A percentile compares a stretch with the other conserved stretches of the same genome.
These are phyloP conservation scores for Alloplasta piceator DNA, from an alignment of 2,888 invertebrate species.

Conservation along the genomic window DNA sequence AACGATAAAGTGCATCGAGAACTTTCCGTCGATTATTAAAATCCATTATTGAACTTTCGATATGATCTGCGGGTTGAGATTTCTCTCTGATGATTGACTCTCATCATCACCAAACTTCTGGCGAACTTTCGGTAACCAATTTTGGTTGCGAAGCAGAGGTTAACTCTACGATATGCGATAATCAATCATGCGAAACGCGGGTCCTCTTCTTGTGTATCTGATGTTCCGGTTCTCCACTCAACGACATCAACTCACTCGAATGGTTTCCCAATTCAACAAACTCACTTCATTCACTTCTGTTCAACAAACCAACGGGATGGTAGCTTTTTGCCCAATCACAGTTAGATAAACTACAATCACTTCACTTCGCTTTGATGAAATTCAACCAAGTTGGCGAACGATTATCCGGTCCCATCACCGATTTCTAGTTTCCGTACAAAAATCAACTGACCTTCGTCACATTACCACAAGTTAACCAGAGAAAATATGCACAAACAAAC, in stretches of 20 bases:
- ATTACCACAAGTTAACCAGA: too few relatives aligned
- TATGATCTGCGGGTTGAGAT: background rate
- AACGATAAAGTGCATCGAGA: too few relatives aligned
- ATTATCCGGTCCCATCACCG: background rate
- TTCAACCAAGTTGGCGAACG: background rate
- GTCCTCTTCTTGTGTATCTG: too few relatives aligned
- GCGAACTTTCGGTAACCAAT: too few relatives aligned
- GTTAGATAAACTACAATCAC: background rate
- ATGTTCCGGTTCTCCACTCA: too few relatives aligned
- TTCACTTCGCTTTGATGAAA: conserved; percentile 10
- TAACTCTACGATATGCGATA: too few relatives aligned
- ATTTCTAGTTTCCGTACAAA: too few relatives aligned
- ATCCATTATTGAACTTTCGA: background rate
- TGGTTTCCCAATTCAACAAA: background rate
- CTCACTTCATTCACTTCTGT: background rate
- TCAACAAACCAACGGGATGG: background rate
- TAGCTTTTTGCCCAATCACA: background rate
- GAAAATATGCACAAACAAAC: too few relatives aligned
- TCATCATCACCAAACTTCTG: background rate
- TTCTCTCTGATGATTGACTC: background rate
- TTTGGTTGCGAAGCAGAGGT: too few relatives aligned
- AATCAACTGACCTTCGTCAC: too few relatives aligned
- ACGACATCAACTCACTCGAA: too few relatives aligned
- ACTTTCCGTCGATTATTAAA: conserved; percentile 1
- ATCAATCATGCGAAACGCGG: too few relatives aligned